Base-by-base conservation (phyloP, 1,140 invertebrate species). In the Meloidogyne exigua region DNA sequence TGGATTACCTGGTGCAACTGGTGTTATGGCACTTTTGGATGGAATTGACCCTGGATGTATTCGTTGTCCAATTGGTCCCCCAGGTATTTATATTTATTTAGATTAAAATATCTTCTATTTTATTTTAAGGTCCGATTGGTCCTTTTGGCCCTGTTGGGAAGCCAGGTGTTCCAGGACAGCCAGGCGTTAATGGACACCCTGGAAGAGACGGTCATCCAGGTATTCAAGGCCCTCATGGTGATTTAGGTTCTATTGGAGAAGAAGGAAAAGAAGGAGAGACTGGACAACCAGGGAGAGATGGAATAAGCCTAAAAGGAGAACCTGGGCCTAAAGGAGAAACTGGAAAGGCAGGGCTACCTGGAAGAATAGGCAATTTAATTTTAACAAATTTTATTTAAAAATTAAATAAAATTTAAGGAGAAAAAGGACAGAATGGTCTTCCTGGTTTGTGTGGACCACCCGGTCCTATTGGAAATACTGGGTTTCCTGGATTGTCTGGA, bases 181-280 rank as follows among this genome's bases (percentile, higher is more conserved):
- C 72, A 18, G 72, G 72, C 15, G 25, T 73, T 25, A 65, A 73
- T 65, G 72, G 72, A 78, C 42, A 23, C 10, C 63, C 76, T 15
- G 76, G 75, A 63, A 42, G 68, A 18, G 75, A 76, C 26, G 76
- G 76, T 15, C 76, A 78, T 21, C 76, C 76, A 9, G 76, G 76
- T 26, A 66, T 64, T 21, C 75, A 78, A 32, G 76, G 76, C 1
- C 63, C 63, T 12, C 39, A 67, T 39, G 73, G 73, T 36, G 66
- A 75, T 36, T 57, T 75, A 42, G 66, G 63, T 21, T 39, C 28
- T 18, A 42, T 68, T 62, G 66, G 64, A 25, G 66, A 44, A 28
- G 25, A 26, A 25, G 76, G 76, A 21, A 57, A 66, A 21, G 32
- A 44, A 25, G 74, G 74, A 9, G 28, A 75, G 15, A 32, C 39